Evolutionary conservation across 2,797 vertebrate species (phyloP).

Genomic region (Selene dorsalis): DNA sequence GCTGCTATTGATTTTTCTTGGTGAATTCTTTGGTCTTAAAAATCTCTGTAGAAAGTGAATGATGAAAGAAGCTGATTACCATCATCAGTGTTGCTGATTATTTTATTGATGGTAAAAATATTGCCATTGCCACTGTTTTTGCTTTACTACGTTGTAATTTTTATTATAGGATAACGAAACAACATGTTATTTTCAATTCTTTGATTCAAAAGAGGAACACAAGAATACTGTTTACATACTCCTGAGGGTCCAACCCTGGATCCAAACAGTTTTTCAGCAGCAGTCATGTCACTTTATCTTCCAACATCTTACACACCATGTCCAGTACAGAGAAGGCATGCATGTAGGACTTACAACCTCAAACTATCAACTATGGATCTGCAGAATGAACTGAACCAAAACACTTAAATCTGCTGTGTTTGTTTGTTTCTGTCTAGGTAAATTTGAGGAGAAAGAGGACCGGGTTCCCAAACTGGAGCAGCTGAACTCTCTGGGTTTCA

Average conservation of each 20-base stretch:
- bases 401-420: not conserved
- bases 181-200: not conserved
- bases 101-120: not conserved
- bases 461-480: slow-evolving; percentile 91
- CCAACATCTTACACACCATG: not conserved
- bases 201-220: not conserved
- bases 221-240: not conserved
- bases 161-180: not conserved
- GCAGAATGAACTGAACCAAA: not conserved
- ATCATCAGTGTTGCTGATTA: not conserved
- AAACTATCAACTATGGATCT: not conserved
- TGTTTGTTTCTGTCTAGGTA: slow-evolving; percentile 81
- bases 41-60: not conserved
- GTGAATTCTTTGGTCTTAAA: not conserved
- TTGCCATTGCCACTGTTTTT: not conserved
- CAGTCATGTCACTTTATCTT: not conserved
- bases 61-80: not conserved
- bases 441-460: slow-evolving; percentile 94
- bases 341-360: not conserved
- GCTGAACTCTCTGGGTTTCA: slow-evolving; percentile 88
- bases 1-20: not conserved
- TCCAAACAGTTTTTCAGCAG: no score
- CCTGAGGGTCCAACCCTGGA: no score
- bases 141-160: no score
- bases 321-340: not conserved